Evolutionary conservation across 2,797 vertebrate genomes (phyloP).

Genomic region (Tokudaia tokunoshimensis): DNA sequence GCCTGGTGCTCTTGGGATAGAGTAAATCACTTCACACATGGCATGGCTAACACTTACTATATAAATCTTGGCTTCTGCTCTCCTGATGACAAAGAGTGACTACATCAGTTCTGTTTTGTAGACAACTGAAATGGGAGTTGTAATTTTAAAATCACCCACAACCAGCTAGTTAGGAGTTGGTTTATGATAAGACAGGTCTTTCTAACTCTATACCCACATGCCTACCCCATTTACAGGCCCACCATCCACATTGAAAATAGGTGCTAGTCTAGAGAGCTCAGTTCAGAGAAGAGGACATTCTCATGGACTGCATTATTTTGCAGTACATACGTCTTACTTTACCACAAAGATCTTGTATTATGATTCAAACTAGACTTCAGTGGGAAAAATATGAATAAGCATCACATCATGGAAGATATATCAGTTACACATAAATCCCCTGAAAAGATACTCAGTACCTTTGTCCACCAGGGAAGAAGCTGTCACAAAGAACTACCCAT

Average conservation of each 20-base stretch:
- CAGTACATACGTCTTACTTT: background rate
- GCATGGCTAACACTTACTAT: background rate
- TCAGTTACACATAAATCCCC: background rate
- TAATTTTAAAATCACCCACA: constrained; percentile 25
- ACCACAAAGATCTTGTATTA: background rate
- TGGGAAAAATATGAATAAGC: background rate
- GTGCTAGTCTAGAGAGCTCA: background rate
- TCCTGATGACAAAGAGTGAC: background rate
- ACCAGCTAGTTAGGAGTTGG: background rate
- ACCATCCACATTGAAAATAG: background rate
- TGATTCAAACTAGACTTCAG: constrained; percentile 31
- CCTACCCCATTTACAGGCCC: background rate
- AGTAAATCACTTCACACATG: background rate
- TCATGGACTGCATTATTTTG: background rate
- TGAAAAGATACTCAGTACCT: background rate
- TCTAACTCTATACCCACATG: background rate
- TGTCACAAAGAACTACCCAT: background rate
- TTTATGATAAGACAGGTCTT: background rate
- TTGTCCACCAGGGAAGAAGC: constrained; percentile 9
- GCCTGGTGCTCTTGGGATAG: background rate
- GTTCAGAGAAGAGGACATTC: background rate
- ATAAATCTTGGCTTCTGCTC: background rate
- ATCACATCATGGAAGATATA: background rate
- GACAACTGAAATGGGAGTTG: background rate
- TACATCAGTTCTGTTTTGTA: background rate